Conservation (phyloP, 2,113 vertebrate species). For the Atherinomorus stipes region DNA sequence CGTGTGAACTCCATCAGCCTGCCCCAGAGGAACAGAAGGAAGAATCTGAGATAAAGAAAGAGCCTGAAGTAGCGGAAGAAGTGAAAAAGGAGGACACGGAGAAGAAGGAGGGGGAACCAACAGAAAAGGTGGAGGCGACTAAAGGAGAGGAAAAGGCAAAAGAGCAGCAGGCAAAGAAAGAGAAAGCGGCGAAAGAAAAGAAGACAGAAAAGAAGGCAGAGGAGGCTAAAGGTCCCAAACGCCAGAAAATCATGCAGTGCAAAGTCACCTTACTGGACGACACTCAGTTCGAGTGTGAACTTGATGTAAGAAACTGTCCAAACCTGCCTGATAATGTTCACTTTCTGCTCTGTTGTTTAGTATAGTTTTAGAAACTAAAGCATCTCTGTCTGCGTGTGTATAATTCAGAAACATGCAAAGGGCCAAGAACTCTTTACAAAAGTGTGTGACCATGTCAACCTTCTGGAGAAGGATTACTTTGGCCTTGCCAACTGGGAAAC, state of each 20-base stretch:
- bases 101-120: constrained; percentile 47
- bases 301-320: constrained; percentile 88
- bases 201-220: constrained; percentile 63
- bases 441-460: constrained; percentile 94
- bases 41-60: constrained; percentile 50
- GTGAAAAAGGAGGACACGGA: constrained; percentile 75
- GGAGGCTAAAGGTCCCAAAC: constrained; percentile 86
- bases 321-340: neutral
- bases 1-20: constrained; percentile 43
- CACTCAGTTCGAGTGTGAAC: constrained; percentile 88
- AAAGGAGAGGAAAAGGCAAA: constrained; percentile 39
- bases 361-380: neutral
- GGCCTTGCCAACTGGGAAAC: constrained; percentile 90
- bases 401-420: constrained; percentile 92
- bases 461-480: constrained; percentile 97
- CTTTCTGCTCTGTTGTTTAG: neutral
- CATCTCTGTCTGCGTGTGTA: neutral
- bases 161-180: constrained; percentile 69
- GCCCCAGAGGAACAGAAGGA: constrained; percentile 80
- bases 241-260: constrained; percentile 90
- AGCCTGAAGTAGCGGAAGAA: constrained; percentile 76
- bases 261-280: constrained; percentile 92
- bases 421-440: constrained; percentile 93
- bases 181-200: constrained; percentile 68
- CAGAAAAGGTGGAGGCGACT: constrained; percentile 25